These are phyloP conservation scores for Congeria kusceri DNA, from an alignment of 2,888 invertebrate genomes.

Conservation along the genomic window DNA sequence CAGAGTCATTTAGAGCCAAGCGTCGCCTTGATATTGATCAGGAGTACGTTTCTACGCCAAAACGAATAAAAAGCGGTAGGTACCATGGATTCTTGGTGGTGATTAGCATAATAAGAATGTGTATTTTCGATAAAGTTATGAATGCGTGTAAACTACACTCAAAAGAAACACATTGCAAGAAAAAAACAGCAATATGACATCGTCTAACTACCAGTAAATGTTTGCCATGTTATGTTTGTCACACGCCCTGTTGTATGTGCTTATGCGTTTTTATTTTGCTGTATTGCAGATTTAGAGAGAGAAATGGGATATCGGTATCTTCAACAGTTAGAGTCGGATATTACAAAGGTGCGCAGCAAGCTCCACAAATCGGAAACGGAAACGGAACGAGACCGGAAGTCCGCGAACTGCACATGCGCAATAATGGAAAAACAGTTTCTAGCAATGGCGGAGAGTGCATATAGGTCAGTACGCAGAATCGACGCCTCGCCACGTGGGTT, in stretches of 20 bases:
- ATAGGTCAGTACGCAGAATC: conserved; percentile 68
- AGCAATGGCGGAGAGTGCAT: conserved; percentile 75
- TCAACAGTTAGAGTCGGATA: conserved; percentile 62
- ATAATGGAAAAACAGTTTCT: conserved; percentile 74
- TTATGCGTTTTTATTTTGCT: too few relatives aligned
- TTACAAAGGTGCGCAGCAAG: conserved; percentile 54
- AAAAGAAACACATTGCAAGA: too few relatives aligned
- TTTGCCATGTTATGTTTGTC: too few relatives aligned
- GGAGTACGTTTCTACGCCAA: conserved; percentile 49
- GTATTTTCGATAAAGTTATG: too few relatives aligned
- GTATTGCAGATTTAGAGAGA: conserved; percentile 61
- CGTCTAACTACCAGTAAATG: too few relatives aligned
- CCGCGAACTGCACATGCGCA: conserved; percentile 73
- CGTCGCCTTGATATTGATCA: conserved; percentile 57
- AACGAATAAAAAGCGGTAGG: conserved; percentile 54
- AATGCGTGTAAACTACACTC: too few relatives aligned
- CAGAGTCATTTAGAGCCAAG: conserved; percentile 49
- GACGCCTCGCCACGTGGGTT: conserved; percentile 69
- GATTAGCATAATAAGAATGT: too few relatives aligned
- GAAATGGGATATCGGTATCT: conserved; percentile 64
- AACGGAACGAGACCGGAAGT: conserved; percentile 39
- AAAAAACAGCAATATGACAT: too few relatives aligned
- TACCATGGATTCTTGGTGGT: background rate
- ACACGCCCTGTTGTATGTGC: too few relatives aligned
- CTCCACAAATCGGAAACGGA: conserved; percentile 52